Evolutionary conservation across 2,113 vertebrate genomes (phyloP).

Genomic region (Lagopus muta): DNA sequence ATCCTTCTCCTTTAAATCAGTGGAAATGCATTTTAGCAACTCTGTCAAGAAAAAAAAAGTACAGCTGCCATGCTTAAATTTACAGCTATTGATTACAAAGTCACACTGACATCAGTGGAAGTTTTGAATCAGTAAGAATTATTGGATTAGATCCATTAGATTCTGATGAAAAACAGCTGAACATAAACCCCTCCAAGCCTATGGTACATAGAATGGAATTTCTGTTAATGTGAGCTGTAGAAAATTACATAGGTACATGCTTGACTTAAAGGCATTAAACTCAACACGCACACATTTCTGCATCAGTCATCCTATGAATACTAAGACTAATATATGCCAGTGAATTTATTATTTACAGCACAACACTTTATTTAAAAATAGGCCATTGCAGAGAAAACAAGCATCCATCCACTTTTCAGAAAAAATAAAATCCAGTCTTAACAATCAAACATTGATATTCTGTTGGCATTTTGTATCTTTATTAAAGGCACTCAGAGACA

Average conservation of each 20-base stretch:
- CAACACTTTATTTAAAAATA: background rate
- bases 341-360: background rate
- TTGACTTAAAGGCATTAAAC: background rate
- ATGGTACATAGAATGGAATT: background rate
- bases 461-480: background rate
- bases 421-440: background rate
- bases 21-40: background rate
- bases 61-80: background rate
- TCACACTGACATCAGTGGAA: background rate
- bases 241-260: background rate
- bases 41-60: background rate
- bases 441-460: background rate
- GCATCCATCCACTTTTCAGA: background rate
- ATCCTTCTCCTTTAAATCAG: background rate
- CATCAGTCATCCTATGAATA: background rate
- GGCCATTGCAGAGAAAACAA: background rate
- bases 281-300: background rate
- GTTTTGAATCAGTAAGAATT: background rate
- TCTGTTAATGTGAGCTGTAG: background rate
- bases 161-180: background rate
- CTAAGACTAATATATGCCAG: background rate
- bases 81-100: background rate
- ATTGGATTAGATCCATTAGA: background rate
- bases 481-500: background rate
- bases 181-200: background rate